These are phyloP conservation scores for Cerceris ruficornis DNA, from an alignment of 2,888 invertebrate species.

Conservation along the genomic window DNA sequence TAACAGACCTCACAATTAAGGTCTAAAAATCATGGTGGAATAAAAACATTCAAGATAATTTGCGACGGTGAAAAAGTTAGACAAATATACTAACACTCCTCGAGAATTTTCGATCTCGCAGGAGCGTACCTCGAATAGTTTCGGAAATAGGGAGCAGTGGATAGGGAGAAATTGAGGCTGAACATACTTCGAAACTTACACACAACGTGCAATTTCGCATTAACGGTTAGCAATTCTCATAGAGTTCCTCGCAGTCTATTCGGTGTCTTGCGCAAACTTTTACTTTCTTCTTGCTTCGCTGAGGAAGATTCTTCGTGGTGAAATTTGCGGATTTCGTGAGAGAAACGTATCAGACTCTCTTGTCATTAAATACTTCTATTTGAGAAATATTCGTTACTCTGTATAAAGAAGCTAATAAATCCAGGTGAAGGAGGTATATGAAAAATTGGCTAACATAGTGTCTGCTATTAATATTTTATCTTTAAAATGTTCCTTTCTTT, in stretches of 20 bases:
- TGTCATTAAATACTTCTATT: neutral
- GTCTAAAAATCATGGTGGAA: neutral
- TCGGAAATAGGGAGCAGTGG: conserved; percentile 8
- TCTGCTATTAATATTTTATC: too few relatives aligned
- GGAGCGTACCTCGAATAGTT: conserved; percentile 4
- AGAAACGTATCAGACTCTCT: neutral
- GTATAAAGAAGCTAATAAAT: neutral
- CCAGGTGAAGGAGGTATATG: too few relatives aligned
- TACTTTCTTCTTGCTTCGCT: conserved; percentile 8
- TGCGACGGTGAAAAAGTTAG: neutral
- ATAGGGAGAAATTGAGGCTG: conserved; percentile 7
- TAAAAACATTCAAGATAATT: neutral
- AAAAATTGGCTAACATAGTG: too few relatives aligned
- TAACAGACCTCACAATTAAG: too few relatives aligned
- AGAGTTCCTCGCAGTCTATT: conserved; percentile 23
- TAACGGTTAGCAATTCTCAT: conserved; percentile 33
- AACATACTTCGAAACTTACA: conserved; percentile 41
- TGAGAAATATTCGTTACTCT: neutral
- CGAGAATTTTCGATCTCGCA: conserved; percentile 24
- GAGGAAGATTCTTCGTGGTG: neutral
- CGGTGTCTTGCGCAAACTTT: conserved; percentile 31
- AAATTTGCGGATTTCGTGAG: conserved; percentile 3
- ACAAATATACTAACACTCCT: neutral
- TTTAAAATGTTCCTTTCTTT: too few relatives aligned
- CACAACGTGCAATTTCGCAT: conserved; percentile 42